These are phyloP conservation scores for Tetramorium simillimum DNA, from an alignment of 1,140 invertebrate genomes.

Conservation along the genomic window DNA sequence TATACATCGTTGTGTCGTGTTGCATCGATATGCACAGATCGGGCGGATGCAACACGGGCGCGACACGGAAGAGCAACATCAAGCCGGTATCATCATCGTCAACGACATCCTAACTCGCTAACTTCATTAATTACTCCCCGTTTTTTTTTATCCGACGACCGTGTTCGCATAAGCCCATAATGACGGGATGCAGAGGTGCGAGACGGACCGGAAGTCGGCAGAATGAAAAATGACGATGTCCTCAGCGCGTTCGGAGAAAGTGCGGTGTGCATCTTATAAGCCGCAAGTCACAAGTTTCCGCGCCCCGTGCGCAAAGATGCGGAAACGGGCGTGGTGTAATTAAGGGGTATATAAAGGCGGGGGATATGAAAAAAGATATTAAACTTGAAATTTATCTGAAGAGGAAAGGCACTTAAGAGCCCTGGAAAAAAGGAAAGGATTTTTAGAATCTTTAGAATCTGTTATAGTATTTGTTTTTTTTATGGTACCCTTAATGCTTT, in stretches of 20 bases:
- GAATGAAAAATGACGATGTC: constrained; percentile 13
- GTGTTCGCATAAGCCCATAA: constrained; percentile 9
- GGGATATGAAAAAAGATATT: background rate
- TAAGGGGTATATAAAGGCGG: background rate
- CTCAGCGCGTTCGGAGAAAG: constrained; percentile 15
- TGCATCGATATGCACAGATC: background rate
- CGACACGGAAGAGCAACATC: constrained; percentile 32
- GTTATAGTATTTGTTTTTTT: background rate
- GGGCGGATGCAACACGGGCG: constrained; percentile 7
- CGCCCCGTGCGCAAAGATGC: background rate
- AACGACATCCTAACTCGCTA: background rate
- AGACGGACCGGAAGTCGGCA: background rate
- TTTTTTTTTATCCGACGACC: constrained; percentile 19
- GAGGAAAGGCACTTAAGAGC: background rate
- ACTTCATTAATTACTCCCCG: constrained; percentile 42
- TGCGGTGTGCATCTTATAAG: constrained; percentile 8
- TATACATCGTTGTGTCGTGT: background rate
- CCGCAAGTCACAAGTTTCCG: background rate
- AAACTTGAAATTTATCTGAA: background rate
- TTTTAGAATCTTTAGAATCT: background rate
- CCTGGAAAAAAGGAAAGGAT: background rate
- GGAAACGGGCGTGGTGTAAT: background rate
- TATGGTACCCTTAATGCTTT: background rate
- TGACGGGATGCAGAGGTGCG: background rate
- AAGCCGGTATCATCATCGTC: constrained; percentile 6